Evolutionary conservation across 2,888 invertebrate species (phyloP).

Genomic region (Drosophila testacea): DNA sequence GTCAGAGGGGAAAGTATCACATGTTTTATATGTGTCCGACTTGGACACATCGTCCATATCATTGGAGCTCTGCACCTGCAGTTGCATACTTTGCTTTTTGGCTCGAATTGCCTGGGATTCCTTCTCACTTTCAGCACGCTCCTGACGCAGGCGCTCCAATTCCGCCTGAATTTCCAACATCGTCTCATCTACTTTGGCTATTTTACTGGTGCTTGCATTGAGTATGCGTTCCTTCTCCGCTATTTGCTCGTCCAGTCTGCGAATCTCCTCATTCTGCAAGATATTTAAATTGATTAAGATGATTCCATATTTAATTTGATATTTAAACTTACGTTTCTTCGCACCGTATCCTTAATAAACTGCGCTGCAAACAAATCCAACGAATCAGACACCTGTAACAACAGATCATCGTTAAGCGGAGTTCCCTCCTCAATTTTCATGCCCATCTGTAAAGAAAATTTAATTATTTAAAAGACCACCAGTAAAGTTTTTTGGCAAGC

Average conservation of each 20-base stretch:
- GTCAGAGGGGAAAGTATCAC: slow-evolving; percentile 90
- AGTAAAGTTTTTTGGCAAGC: background rate
- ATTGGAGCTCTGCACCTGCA: slow-evolving; percentile 86
- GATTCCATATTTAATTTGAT: accelerated
- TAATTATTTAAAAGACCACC: background rate
- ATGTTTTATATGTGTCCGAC: slow-evolving; percentile 85
- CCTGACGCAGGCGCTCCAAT: slow-evolving; percentile 86
- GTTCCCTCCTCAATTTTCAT: slow-evolving; percentile 86
- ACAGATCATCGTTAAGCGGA: slow-evolving; percentile 87
- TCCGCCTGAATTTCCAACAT: slow-evolving; percentile 89
- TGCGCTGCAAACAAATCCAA: slow-evolving; percentile 89
- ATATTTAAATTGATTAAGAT: accelerated
- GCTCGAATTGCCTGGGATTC: slow-evolving; percentile 65
- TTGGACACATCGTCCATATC: slow-evolving; percentile 79
- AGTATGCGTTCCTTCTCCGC: slow-evolving; percentile 86
- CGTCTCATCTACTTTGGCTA: slow-evolving; percentile 90
- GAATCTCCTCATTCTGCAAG: slow-evolving; percentile 89
- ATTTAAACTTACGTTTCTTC: slow-evolving; percentile 88
- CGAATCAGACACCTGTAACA: slow-evolving; percentile 88
- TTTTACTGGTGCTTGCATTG: slow-evolving; percentile 88
- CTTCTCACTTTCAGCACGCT: slow-evolving; percentile 70
- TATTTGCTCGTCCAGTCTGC: slow-evolving; percentile 89
- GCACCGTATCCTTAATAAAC: slow-evolving; percentile 89
- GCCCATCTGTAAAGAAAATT: slow-evolving; percentile 85
- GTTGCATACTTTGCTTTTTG: slow-evolving; percentile 86